Evolutionary conservation across 2,888 invertebrate species (phyloP), one percentile per base, ranked within the genome.

Genomic region (Pediacus dermestoides): DNA sequence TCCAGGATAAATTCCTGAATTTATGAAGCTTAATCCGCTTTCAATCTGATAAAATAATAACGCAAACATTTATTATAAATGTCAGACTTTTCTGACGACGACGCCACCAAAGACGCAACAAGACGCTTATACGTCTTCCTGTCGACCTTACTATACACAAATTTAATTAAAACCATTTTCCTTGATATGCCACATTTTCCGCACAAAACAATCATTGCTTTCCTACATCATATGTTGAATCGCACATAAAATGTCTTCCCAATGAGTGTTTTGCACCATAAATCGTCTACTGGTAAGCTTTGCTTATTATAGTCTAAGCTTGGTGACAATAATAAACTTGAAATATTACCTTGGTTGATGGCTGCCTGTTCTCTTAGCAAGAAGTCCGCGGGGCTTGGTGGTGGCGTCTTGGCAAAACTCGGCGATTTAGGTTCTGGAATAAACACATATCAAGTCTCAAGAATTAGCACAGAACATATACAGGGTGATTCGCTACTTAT

Each of bases 361-460:
- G 74, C 54, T 57, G 63, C 76, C 47, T 71, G 64, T 58, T 69
- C 72, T 44, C 53, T 53, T 37, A 70, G 57, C 44, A 72, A 73
- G 58, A 82, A 74, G 64, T 82, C 82, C 37, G 82, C 81, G 22
- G 82, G 82, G 52, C 82, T 82, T 4, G 82, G 82, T 32, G 82
- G 82, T 45, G 82, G 82, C 42, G 82, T 82, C 63, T 80, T 81
- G 21, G 80, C 78, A 55, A 79, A 75, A 60, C 77, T 79, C 37
- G 81, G 77, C 44, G 75, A 76, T 55, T 69, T 68, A 32, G 78
- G 68, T 70, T 79, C 81, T 80, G 69, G 44, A 71, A 69, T 46
- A 47, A 18, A 13, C 9, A 18, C 34, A 37, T 28, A 26, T 26
- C 8, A 26, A 26, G 6, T 30, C 15, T n/a, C n/a, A n/a, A n/a